Percentiles rank a stretch among this genome's conserved stretches.
Conservation (phyloP, 2,888 invertebrate genomes). For the Beris morrisii region DNA sequence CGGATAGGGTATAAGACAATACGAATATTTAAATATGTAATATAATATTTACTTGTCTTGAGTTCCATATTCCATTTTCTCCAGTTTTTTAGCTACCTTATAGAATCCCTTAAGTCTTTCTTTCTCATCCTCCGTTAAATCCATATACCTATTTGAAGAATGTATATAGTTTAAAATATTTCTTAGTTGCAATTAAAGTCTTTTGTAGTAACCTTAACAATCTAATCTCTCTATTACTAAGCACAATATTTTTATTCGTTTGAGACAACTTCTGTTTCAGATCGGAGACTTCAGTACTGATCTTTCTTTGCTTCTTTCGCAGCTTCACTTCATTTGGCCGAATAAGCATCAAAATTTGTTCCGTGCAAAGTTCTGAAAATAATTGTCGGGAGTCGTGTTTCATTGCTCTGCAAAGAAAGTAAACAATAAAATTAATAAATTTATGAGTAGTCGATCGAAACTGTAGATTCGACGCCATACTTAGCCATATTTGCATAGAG, state of each 20-base stretch:
- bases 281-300: slow-evolving; percentile 88
- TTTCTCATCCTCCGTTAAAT: slow-evolving; percentile 88
- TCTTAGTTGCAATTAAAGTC: slow-evolving; percentile 5
- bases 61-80: slow-evolving; percentile 81
- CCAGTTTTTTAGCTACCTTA: slow-evolving; percentile 89
- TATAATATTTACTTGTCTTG: slow-evolving; percentile 62
- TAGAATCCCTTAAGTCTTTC: slow-evolving; percentile 88
- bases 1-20: slow-evolving; percentile 1
- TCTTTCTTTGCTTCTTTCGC: slow-evolving; percentile 86
- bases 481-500: slow-evolving; percentile 73
- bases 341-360: slow-evolving; percentile 83
- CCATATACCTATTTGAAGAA: slow-evolving; percentile 68
- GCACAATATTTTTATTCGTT: slow-evolving; percentile 81
- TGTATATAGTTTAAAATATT: slow-evolving; percentile 34
- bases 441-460: neutral
- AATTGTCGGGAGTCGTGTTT: slow-evolving; percentile 70
- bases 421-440: slow-evolving; percentile 1
- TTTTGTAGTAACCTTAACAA: slow-evolving; percentile 63
- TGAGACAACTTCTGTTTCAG: slow-evolving; percentile 78
- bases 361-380: slow-evolving; percentile 82
- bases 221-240: slow-evolving; percentile 89
- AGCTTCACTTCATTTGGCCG: slow-evolving; percentile 83
- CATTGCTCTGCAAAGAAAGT: slow-evolving; percentile 62
- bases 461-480: slow-evolving; percentile 48
- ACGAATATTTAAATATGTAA: slow-evolving; percentile 14